Percentiles rank a stretch among this genome's conserved stretches.
phyloP scores from a whole-genome alignment of 2,113 vertebrate genomes.

The Poeciliopsis turrubarensis region DNA sequence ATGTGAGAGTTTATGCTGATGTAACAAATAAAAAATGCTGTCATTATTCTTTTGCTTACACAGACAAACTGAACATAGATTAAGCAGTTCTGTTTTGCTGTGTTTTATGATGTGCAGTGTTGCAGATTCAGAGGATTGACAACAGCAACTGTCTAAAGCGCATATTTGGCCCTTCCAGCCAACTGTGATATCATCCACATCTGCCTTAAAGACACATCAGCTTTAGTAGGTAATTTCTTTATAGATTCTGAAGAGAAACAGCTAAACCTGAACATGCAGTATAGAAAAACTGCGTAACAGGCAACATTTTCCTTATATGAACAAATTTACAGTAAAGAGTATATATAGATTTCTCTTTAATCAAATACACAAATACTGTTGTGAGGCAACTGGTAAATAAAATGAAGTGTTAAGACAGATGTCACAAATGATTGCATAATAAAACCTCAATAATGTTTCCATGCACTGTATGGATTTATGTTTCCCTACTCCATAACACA shows the following conservation, averaged over 20 bases:
- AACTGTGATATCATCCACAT: not conserved
- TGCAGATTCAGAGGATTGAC: not conserved
- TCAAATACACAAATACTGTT: not conserved
- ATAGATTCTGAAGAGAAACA: not conserved
- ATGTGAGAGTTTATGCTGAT: not conserved
- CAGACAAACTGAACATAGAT: not conserved
- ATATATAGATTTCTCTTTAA: slow-evolving; percentile 6
- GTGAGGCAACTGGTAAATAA: slow-evolving; percentile 30
- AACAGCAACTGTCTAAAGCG: not conserved
- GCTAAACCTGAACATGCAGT: not conserved
- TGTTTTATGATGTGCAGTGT: no score
- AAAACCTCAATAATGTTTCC: slow-evolving; percentile 7
- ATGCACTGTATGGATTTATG: not conserved
- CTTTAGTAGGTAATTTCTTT: not conserved
- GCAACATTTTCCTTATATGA: not conserved
- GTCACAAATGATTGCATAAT: slow-evolving; percentile 10
- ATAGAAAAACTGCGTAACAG: not conserved
- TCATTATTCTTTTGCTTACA: not conserved
- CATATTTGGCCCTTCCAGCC: not conserved
- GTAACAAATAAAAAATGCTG: not conserved
- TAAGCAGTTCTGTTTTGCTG: not conserved
- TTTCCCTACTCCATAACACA: slow-evolving; percentile 7
- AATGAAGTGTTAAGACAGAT: slow-evolving; percentile 7
- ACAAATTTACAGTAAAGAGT: slow-evolving; percentile 2
- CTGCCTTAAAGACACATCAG: not conserved